Evolutionary conservation across 1,140 invertebrate species (phyloP), one percentile per base, ranked within the genome.

Genomic region (Drosophila bocqueti): DNA sequence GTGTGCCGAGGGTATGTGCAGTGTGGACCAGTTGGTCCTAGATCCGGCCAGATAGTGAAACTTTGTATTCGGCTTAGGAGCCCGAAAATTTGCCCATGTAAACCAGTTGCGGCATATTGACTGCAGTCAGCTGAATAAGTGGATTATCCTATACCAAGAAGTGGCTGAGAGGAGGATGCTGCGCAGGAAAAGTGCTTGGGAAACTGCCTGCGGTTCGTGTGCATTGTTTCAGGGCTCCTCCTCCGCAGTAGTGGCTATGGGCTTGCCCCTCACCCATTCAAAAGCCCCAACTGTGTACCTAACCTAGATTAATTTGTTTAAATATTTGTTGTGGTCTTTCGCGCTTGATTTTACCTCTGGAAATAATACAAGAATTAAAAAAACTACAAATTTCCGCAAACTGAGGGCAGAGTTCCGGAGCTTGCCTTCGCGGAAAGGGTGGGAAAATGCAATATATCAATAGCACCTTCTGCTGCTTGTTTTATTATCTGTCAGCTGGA

Each of bases 41-140:
- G 34, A 54, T 65, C 43, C 52, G 34, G 16, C 46, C 50, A 45
- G 62, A 26, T 43, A 60, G 81, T n/a, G 40, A 68, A 82, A 82
- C 74, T 69, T 83, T 65, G 68, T 43, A 43, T 69, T 69, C 61
- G 75, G 80, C 75, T 83, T 79, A 69, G 68, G 63, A 49, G n/a
- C 65, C 65, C 64, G 50, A 65, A 82, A 83, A 83, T 83, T 83
- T 83, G 68, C 54, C 49, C 71, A 83, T 83, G 60, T 79, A 68
- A 82, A 74, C 80, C 60, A 82, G 75, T 74, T 82, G 80, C 61
- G 80, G 54, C 50, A 73, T 67, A 77, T 77, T 77, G 66, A 74
- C 67, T 59, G 78, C 78, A 81, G 64, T 63, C 73, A 67, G 73
- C 63, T 76, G 55, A 67, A 47, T 77, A 78, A 78, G 76, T 78